Base-by-base conservation (phyloP, 2,888 invertebrate genomes). In the Spisula solida region DNA sequence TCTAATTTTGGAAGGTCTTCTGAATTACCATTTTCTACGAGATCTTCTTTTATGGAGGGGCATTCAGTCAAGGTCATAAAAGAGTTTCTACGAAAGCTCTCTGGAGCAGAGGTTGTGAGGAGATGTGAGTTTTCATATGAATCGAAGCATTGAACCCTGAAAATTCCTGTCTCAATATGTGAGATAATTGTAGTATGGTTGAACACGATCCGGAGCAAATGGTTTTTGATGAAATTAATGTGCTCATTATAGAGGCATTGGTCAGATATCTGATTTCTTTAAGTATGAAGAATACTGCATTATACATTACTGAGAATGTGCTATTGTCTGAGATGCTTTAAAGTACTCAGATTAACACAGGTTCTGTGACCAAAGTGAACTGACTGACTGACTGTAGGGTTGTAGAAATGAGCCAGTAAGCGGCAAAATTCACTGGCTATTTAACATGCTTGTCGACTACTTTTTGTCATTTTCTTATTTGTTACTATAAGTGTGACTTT, bases 1-100 rank as follows among this genome's bases (percentile, higher is more conserved):
- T 82, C 70, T 82, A 82, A 82, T 82, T 82, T 82, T 55, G 31
- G 82, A 82, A 82, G 60, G 82, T 66, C 66, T 82, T 82, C 66
- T 29, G 82, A 82, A 82, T 82, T 82, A 70, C 34, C 82, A 82
- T 70, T 70, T 47, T 66, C 34, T 75, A 34, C 4, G 75, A 75
- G 34, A 31, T 75, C 75, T 75, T 75, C 75, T 31, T 75, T 75
- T 75, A 60, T 34, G 75, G 75, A 75, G 75, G 75, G 34, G 31
- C 75, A 75, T 75, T 31, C 0, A 75, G 75, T 34, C 31, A 34
- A 75, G 75, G 75, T 75, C 75, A 34, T 75, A 34, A 31, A 75
- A 75, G 75, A 31, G 75, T 34, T 75, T 31, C 75, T 34, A 34
- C 31, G 75, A 75, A 34, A 1, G 75, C 16, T 75, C 34, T 75